Conservation (phyloP, 2,888 invertebrate species). For the Plebejus anna region DNA sequence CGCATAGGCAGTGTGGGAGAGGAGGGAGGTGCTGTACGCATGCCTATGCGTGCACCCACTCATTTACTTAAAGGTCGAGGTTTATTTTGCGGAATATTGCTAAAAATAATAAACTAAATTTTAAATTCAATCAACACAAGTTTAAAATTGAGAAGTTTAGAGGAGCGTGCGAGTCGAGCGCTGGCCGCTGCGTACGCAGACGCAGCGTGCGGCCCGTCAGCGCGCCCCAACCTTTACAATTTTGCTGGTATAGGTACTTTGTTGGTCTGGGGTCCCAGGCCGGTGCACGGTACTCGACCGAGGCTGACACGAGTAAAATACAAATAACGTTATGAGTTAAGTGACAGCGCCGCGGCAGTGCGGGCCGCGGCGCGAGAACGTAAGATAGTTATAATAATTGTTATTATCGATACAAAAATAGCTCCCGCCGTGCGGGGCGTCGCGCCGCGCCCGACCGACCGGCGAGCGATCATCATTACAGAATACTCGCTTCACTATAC, state of each 20-base stretch:
- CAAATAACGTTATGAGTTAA: conserved; percentile 64
- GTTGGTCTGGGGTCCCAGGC: not conserved
- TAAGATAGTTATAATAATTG: conserved; percentile 54
- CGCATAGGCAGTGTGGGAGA: too few relatives aligned
- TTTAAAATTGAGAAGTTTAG: too few relatives aligned
- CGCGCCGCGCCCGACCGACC: not conserved
- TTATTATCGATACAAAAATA: conserved; percentile 57
- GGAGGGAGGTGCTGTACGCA: too few relatives aligned
- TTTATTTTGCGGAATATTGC: too few relatives aligned
- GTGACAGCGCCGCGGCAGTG: conserved; percentile 59
- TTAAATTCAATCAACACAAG: too few relatives aligned
- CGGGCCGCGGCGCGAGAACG: conserved; percentile 58
- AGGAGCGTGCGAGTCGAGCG: too few relatives aligned
- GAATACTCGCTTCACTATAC: not conserved
- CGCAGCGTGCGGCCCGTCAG: not conserved
- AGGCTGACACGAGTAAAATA: conserved; percentile 56
- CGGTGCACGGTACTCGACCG: conserved; percentile 10
- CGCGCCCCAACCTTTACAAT: not conserved
- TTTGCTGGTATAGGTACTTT: not conserved
- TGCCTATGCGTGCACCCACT: too few relatives aligned
- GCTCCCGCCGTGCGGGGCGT: conserved; percentile 47
- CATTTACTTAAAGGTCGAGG: too few relatives aligned
- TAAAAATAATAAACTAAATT: too few relatives aligned
- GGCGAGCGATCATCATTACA: not conserved
- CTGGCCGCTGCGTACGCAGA: not conserved